These are phyloP conservation scores for Melipona bicolor DNA, from an alignment of 2,888 invertebrate species.

Conservation along the genomic window DNA sequence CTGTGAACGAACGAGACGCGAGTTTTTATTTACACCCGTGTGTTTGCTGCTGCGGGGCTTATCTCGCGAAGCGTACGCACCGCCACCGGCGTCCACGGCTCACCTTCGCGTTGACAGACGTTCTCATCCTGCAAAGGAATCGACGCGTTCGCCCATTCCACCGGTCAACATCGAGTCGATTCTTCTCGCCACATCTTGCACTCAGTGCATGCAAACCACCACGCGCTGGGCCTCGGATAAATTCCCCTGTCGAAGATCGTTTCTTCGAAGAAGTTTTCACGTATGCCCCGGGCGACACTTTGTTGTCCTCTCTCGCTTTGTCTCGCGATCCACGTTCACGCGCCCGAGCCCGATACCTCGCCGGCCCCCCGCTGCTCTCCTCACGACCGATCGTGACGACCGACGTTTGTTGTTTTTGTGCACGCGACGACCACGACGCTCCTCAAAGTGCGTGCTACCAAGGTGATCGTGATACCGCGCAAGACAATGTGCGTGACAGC, in stretches of 20 bases:
- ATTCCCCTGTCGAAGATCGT: constrained; percentile 15
- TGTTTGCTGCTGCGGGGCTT: not conserved
- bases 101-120: not conserved
- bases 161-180: constrained; percentile 13
- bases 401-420: constrained; percentile 38
- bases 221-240: constrained; percentile 55
- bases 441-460: constrained; percentile 61
- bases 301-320: not conserved
- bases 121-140: not conserved
- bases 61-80: not conserved
- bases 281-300: constrained; percentile 7
- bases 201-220: constrained; percentile 34
- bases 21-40: constrained; percentile 44
- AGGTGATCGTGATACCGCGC: constrained; percentile 63
- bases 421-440: constrained; percentile 23
- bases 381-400: constrained; percentile 34
- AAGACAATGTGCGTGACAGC: constrained; percentile 80
- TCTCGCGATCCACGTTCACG: constrained; percentile 1
- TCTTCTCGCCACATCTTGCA: constrained; percentile 7
- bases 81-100: not conserved
- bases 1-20: constrained; percentile 51
- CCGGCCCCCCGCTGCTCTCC: not conserved
- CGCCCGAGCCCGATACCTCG: not conserved
- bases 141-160: constrained; percentile 2
- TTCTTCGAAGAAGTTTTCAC: constrained; percentile 16